These are phyloP conservation scores for Osmoderma eremita DNA, from an alignment of 2,888 invertebrate species.

Conservation along the genomic window DNA sequence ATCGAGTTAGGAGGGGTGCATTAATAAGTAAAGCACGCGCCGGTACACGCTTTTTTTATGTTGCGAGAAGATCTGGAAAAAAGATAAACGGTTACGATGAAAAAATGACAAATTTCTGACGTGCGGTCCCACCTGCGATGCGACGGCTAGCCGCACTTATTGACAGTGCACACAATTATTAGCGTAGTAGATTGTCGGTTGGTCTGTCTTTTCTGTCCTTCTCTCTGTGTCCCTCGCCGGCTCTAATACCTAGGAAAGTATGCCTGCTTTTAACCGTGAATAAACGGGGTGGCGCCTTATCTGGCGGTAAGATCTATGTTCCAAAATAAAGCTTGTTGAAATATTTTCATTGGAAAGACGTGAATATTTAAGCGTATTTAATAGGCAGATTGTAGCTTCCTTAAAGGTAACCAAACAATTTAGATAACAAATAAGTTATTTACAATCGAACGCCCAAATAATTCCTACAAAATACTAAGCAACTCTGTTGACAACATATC, in stretches of 20 bases:
- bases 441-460: too few relatives aligned
- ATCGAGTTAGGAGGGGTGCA: slow-evolving; percentile 49
- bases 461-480: too few relatives aligned
- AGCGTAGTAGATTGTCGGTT: slow-evolving; percentile 26
- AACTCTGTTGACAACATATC: too few relatives aligned
- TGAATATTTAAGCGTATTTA: too few relatives aligned
- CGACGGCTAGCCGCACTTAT: slow-evolving; percentile 4
- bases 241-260: slow-evolving; percentile 2
- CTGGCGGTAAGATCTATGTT: neutral
- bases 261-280: slow-evolving; percentile 1
- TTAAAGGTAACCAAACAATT: neutral
- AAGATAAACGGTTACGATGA: slow-evolving; percentile 48
- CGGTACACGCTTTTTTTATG: slow-evolving; percentile 35
- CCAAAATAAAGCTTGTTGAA: neutral
- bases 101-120: slow-evolving; percentile 53
- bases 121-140: slow-evolving; percentile 35
- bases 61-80: slow-evolving; percentile 47
- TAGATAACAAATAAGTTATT: neutral
- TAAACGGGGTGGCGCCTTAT: neutral
- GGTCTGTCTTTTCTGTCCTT: too few relatives aligned
- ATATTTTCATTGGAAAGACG: too few relatives aligned
- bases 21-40: slow-evolving; percentile 44
- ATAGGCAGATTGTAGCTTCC: too few relatives aligned
- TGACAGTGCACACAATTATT: slow-evolving; percentile 25
- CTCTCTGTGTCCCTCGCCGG: too few relatives aligned